Conservation (phyloP, 2,113 vertebrate genomes). For the Chaetops frenatus region DNA sequence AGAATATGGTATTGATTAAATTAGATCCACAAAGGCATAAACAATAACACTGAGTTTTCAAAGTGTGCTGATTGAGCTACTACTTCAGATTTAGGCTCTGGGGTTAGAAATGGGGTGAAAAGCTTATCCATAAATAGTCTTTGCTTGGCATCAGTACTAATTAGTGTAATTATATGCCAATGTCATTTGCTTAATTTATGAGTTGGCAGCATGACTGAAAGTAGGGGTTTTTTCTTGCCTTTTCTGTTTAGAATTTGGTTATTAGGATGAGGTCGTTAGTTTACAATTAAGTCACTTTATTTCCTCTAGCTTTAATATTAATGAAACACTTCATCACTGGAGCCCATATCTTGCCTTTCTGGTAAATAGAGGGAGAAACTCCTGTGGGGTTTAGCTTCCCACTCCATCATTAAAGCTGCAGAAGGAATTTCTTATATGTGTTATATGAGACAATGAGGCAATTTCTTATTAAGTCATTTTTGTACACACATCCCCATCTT, state of each 20-base stretch:
- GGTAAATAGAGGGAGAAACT: constrained; percentile 55
- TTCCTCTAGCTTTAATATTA: constrained; percentile 58
- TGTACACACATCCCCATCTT: background rate
- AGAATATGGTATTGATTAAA: constrained; percentile 62
- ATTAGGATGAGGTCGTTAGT: constrained; percentile 69
- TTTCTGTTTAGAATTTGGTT: constrained; percentile 62
- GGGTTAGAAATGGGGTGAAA: constrained; percentile 54
- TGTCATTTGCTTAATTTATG: constrained; percentile 72
- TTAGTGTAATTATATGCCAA: constrained; percentile 68
- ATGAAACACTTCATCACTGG: constrained; percentile 67
- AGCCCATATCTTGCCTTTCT: constrained; percentile 47
- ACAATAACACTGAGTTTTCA: constrained; percentile 33
- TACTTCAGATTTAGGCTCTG: constrained; percentile 38
- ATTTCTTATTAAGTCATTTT: constrained; percentile 15
- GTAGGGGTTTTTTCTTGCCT: constrained; percentile 36
- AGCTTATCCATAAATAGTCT: constrained; percentile 51
- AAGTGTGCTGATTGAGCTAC: constrained; percentile 29
- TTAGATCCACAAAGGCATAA: constrained; percentile 29
- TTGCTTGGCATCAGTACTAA: constrained; percentile 66
- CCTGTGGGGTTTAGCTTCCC: constrained; percentile 49
- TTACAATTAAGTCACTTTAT: constrained; percentile 71
- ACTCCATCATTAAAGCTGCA: constrained; percentile 43
- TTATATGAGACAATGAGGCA: constrained; percentile 23
- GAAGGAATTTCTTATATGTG: constrained; percentile 60
- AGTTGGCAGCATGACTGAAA: constrained; percentile 61